A percentile compares a stretch with the other conserved stretches of the same genome.
These are phyloP conservation scores for Ptychochromis oligacanthus DNA, from an alignment of 2,113 vertebrate genomes.

Conservation along the genomic window DNA sequence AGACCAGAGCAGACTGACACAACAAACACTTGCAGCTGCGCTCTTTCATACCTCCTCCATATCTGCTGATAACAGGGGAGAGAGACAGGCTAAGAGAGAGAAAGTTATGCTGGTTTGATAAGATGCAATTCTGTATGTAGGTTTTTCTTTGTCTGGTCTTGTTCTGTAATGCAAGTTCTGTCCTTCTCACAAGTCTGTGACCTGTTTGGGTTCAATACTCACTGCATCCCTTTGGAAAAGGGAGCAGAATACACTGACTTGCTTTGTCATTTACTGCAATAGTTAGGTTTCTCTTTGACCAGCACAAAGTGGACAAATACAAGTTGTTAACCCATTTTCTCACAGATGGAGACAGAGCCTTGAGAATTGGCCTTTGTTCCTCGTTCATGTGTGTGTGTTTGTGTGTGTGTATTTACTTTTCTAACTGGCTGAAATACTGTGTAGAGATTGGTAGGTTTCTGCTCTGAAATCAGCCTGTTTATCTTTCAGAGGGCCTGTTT, in stretches of 20 bases:
- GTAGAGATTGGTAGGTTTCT: conserved; percentile 45
- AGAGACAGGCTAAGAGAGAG: conserved; percentile 28
- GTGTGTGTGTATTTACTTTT: conserved; percentile 60
- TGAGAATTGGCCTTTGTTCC: conserved; percentile 52
- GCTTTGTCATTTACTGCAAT: neutral
- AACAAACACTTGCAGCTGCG: conserved; percentile 72
- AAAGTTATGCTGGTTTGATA: conserved; percentile 52
- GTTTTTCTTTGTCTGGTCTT: conserved; percentile 31
- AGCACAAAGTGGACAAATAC: neutral
- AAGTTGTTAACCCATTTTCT: conserved; percentile 30
- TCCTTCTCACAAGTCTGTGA: neutral
- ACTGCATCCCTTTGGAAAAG: neutral
- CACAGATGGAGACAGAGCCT: conserved; percentile 4
- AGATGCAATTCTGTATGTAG: neutral
- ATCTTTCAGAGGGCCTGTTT: conserved; percentile 64
- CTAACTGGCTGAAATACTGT: conserved; percentile 41
- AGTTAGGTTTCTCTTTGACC: conserved; percentile 10
- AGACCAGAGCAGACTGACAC: conserved; percentile 62
- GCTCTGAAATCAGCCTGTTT: conserved; percentile 63
- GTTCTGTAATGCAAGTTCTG: neutral
- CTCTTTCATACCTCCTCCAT: conserved; percentile 61
- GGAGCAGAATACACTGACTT: neutral
- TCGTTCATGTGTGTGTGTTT: conserved; percentile 24
- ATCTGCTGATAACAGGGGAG: conserved; percentile 66
- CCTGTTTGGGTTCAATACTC: neutral